Evolutionary conservation across 2,797 vertebrate species (phyloP), one percentile per base, ranked within the genome.

Genomic region (Hydrocynus forskahlii): DNA sequence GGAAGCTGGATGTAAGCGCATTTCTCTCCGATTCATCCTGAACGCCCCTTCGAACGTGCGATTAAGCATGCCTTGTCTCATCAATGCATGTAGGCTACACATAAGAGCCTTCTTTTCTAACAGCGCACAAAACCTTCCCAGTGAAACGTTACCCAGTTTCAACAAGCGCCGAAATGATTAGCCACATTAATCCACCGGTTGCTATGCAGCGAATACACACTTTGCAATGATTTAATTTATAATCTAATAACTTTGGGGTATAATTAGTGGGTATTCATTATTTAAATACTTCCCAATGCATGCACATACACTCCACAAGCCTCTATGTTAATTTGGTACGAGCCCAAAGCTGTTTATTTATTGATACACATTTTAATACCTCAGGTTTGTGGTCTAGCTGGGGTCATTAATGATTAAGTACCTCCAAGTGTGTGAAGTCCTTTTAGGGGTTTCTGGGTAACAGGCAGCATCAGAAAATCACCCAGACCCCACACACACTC

Each of bases 221-320:
- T 93, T 89, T 85, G 88, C 85, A 85, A 83, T 78, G 86, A 79
- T 79, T 93, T 90, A 90, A 93, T 94, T 91, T 94, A 92, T 94
- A 93, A 90, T 91, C 86, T 88, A 89, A 87, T 93, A 93, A 94
- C 91, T 93, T 81, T 92, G 89, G 90, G 89, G 87, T 90, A 88
- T 92, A 93, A 93, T 93, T 94, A 94, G 89, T 83, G 70, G 81
- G 89, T 93, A 67, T 92, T 91, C 85, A 92, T 94, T 94, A 91
- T 93, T 86, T 84, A 90, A 90, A 87, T 91, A 89, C 91, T 13
- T 69, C n/a, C 64, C 67, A 21, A 25, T 50, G n/a, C 43, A 91
- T 92, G 89, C 92, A 89, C 89, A n/a, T n/a, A 77, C 79, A 80
- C 75, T 83, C 87, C 86, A 91, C 92, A 35, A 91, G 88, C 91